phyloP scores from a whole-genome alignment of 2,113 vertebrate genomes.

The Actenoides lindsayi region DNA sequence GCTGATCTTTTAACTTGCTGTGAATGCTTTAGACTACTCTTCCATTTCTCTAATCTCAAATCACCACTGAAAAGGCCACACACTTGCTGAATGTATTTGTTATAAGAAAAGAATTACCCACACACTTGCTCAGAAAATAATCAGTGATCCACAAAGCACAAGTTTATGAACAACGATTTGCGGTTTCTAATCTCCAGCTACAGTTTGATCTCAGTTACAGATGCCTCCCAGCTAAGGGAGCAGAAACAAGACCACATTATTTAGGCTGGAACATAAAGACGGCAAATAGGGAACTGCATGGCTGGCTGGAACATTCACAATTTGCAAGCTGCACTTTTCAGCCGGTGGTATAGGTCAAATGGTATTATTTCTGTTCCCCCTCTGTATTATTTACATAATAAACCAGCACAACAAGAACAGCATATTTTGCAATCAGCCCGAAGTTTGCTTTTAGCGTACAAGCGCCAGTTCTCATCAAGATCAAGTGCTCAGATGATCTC shows the following conservation, averaged over 20 bases:
- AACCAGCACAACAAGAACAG: background rate
- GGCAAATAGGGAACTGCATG: background rate
- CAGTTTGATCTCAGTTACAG: constrained; percentile 3
- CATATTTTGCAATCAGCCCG: background rate
- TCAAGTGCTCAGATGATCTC: background rate
- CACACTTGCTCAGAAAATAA: background rate
- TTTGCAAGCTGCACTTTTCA: background rate
- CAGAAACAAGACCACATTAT: background rate
- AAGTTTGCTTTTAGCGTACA: background rate
- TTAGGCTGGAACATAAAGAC: background rate
- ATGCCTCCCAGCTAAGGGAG: background rate
- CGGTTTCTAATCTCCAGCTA: background rate
- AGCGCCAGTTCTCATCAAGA: background rate
- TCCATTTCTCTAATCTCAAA: background rate
- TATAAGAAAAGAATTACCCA: background rate
- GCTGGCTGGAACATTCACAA: background rate
- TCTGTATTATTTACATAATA: background rate
- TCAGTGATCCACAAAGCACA: background rate
- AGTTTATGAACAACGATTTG: background rate
- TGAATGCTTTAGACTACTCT: background rate
- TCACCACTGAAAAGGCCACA: background rate
- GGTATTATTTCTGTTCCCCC: background rate
- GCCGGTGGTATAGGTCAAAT: background rate
- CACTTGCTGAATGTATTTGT: background rate
- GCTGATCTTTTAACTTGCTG: background rate